Evolutionary conservation across 2,113 vertebrate species (phyloP).

Genomic region (Eulemur macaco): DNA sequence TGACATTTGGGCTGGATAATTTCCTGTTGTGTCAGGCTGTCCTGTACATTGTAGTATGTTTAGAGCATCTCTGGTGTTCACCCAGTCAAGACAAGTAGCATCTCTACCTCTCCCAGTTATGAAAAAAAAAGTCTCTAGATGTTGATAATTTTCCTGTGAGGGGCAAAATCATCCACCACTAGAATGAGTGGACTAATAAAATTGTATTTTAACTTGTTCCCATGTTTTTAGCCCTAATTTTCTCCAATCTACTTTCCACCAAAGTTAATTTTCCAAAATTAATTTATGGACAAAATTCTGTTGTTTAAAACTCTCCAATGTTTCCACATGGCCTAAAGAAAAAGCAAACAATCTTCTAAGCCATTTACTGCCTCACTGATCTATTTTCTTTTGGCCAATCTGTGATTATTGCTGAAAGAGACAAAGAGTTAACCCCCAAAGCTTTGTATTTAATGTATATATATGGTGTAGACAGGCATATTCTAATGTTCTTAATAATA

Average conservation of each 20-base stretch:
- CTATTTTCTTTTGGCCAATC: background rate
- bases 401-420: background rate
- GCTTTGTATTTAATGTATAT: background rate
- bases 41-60: background rate
- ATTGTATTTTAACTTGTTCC: background rate
- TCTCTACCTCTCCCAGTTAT: background rate
- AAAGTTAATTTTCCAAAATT: constrained; percentile 37
- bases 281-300: background rate
- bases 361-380: background rate
- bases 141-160: background rate
- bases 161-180: background rate
- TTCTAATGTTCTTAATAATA: background rate
- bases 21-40: background rate
- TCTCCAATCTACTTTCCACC: background rate
- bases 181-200: background rate
- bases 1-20: background rate
- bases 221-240: background rate
- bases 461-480: background rate
- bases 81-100: background rate
- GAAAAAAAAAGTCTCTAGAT: constrained; percentile 20
- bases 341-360: background rate
- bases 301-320: background rate
- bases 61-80: background rate
- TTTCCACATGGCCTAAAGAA: background rate
- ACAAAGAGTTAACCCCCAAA: background rate